Evolutionary conservation across 2,888 invertebrate species (phyloP).

Genomic region (Drosophila dives): DNA sequence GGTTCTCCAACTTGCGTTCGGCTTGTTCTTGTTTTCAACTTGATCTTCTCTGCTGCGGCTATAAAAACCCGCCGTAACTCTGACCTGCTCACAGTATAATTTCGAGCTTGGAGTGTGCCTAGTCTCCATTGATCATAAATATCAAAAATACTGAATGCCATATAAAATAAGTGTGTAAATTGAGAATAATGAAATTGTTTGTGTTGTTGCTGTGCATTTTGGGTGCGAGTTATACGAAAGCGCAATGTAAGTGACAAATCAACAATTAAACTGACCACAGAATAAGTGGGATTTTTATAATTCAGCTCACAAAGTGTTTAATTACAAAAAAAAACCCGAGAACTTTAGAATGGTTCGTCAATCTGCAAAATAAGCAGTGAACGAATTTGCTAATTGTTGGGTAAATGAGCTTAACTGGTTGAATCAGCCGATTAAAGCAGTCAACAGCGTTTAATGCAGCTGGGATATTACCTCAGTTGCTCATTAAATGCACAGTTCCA

Average conservation of each 20-base stretch:
- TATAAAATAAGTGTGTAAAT: neutral
- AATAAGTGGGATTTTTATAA: conserved; percentile 17
- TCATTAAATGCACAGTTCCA: conserved; percentile 6
- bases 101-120: conserved; percentile 23
- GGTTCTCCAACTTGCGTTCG: conserved; percentile 36
- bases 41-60: conserved; percentile 32
- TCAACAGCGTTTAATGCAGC: conserved; percentile 12
- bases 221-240: conserved; percentile 36
- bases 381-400: conserved; percentile 18
- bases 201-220: conserved; percentile 36
- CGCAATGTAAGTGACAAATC: conserved; percentile 61
- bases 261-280: conserved; percentile 8
- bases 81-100: conserved; percentile 42
- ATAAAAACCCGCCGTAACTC: conserved; percentile 41
- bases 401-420: neutral
- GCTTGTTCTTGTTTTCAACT: conserved; percentile 30
- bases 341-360: neutral
- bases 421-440: conserved; percentile 4
- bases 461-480: conserved; percentile 8
- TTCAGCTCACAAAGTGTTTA: conserved; percentile 12
- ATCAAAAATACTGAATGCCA: neutral
- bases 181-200: conserved; percentile 39
- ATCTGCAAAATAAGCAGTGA: conserved; percentile 5
- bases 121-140: conserved; percentile 1
- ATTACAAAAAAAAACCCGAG: conserved; percentile 28